These are phyloP conservation scores for Protodeltote pygarga DNA, from an alignment of 2,888 invertebrate species.

Conservation along the genomic window DNA sequence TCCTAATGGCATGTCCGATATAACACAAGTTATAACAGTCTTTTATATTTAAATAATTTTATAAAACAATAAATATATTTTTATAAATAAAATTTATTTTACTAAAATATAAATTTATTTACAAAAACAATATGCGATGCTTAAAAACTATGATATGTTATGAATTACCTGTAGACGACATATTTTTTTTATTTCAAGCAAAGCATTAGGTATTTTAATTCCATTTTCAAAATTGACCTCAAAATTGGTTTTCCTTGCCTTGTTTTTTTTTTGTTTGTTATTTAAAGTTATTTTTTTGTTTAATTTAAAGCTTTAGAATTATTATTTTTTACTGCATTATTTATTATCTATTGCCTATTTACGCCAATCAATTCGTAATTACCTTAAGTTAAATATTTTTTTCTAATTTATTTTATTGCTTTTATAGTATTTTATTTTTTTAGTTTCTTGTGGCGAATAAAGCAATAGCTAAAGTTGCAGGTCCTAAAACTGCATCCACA, in stretches of 20 bases:
- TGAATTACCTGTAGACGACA: constrained; percentile 56
- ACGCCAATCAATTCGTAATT: no score
- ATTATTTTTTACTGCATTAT: no score
- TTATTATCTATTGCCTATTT: no score
- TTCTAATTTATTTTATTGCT: no score
- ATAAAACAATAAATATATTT: constrained; percentile 26
- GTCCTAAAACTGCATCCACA: no score
- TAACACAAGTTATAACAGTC: constrained; percentile 45
- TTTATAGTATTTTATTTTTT: no score
- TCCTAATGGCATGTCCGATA: constrained; percentile 25
- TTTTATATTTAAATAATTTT: constrained; percentile 37
- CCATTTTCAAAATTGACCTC: constrained; percentile 45
- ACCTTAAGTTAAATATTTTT: no score
- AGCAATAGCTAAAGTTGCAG: no score
- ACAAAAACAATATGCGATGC: constrained; percentile 35
- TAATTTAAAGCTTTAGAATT: constrained; percentile 16
- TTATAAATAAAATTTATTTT: constrained; percentile 21
- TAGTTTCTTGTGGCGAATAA: no score
- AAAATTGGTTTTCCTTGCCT: no score
- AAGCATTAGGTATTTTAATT: constrained; percentile 25
- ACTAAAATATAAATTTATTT: constrained; percentile 36
- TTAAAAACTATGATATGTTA: constrained; percentile 63
- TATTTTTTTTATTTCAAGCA: constrained; percentile 25
- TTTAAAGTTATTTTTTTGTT: no score
- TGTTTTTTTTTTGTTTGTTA: no score